A percentile compares a stretch with the other conserved stretches of the same genome.
These are phyloP conservation scores for Ophion obscuratus DNA, from an alignment of 2,888 invertebrate species.

Conservation along the genomic window DNA sequence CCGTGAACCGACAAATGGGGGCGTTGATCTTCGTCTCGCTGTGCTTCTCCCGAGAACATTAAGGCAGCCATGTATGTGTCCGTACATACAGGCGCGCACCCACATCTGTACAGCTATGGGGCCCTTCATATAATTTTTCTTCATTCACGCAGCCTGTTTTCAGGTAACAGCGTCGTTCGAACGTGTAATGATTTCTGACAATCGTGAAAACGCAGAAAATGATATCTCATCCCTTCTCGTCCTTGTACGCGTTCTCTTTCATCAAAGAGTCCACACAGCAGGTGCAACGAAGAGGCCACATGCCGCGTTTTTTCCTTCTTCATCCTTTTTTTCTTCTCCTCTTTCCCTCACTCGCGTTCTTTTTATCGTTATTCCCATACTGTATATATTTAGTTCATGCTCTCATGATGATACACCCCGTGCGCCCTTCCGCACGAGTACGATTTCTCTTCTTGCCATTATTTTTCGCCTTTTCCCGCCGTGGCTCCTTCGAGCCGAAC, in stretches of 20 bases:
- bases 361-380: conserved; percentile 46
- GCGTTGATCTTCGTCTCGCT: conserved; percentile 66
- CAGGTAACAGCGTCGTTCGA: conserved; percentile 53
- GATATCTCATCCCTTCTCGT: conserved; percentile 42
- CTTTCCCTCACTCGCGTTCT: conserved; percentile 31
- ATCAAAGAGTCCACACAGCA: conserved; percentile 35
- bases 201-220: conserved; percentile 67
- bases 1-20: conserved; percentile 61
- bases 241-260: conserved; percentile 21
- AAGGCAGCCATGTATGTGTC: not conserved
- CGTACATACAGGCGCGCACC: not conserved
- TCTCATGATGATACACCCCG: conserved; percentile 54
- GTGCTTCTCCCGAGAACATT: conserved; percentile 59
- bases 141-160: conserved; percentile 64
- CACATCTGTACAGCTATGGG: not conserved
- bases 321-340: conserved; percentile 19
- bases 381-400: conserved; percentile 59
- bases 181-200: conserved; percentile 68
- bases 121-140: conserved; percentile 53
- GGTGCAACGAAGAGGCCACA: conserved; percentile 62
- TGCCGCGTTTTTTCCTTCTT: conserved; percentile 39
- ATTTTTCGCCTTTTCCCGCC: conserved; percentile 7
- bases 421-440: conserved; percentile 10
- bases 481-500: not conserved
- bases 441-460: conserved; percentile 42